Conservation (phyloP, 2,797 vertebrate genomes). For the Eospalax fontanierii region DNA sequence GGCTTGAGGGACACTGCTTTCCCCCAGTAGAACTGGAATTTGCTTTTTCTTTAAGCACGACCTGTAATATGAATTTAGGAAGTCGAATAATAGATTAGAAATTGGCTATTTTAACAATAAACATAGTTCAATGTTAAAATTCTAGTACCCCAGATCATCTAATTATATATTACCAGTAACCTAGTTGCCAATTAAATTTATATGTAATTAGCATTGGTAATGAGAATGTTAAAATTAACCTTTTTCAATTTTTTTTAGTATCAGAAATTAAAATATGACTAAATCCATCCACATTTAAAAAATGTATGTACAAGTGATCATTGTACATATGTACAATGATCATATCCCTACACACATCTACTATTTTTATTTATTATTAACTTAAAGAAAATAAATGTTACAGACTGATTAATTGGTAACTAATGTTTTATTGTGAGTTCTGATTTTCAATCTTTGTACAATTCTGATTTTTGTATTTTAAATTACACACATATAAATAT, state of each 20-base stretch:
- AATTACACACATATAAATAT: background rate
- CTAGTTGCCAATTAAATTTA: slow-evolving; percentile 49
- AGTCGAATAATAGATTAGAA: slow-evolving; percentile 25
- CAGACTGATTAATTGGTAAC: background rate
- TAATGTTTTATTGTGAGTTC: background rate
- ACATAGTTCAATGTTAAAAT: background rate
- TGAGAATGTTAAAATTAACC: slow-evolving; percentile 37
- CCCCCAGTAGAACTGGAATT: background rate
- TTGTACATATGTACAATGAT: no score
- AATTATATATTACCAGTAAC: slow-evolving; percentile 32
- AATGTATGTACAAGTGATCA: background rate
- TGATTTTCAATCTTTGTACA: background rate
- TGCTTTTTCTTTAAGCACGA: background rate
- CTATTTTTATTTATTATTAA: background rate
- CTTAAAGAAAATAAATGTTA: background rate
- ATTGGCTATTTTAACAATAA: slow-evolving; percentile 15
- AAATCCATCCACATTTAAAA: background rate
- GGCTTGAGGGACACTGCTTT: background rate
- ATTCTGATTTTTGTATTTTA: background rate
- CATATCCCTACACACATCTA: background rate
- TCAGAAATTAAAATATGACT: slow-evolving; percentile 12
- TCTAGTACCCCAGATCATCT: background rate
- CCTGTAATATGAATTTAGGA: background rate
- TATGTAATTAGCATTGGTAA: slow-evolving; percentile 26
- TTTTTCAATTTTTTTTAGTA: background rate